These are phyloP conservation scores for Anser brachyrhynchus DNA, from an alignment of 2,113 vertebrate genomes.

Conservation along the genomic window DNA sequence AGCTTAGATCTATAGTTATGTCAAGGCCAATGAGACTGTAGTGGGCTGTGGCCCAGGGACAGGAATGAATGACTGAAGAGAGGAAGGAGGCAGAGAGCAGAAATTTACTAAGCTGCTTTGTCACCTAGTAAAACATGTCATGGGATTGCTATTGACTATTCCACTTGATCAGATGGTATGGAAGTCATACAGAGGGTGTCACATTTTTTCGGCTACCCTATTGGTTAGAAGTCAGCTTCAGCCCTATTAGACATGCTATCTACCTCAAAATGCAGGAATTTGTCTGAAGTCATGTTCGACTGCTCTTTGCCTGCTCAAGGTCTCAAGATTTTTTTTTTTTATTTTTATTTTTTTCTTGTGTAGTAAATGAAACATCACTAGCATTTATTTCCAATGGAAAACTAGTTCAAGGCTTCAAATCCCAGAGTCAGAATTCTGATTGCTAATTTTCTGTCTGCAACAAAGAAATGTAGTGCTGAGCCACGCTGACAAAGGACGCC, in stretches of 20 bases:
- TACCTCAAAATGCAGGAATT: not conserved
- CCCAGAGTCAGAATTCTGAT: not conserved
- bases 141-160: not conserved
- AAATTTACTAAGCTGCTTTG: not conserved
- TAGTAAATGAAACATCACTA: not conserved
- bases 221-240: not conserved
- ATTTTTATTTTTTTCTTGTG: rapidly evolving
- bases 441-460: not conserved
- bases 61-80: not conserved
- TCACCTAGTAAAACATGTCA: not conserved
- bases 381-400: not conserved
- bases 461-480: not conserved
- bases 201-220: not conserved
- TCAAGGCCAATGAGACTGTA: not conserved
- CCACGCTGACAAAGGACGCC: not conserved
- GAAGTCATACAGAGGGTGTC: not conserved
- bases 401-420: not conserved
- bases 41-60: not conserved
- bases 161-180: not conserved
- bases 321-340: not conserved
- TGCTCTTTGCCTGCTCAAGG: not conserved
- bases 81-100: not conserved
- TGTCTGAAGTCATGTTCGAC: not conserved
- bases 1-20: not conserved
- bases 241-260: not conserved